Evolutionary conservation across 2,113 vertebrate species (phyloP).

Genomic region (Microcebus murinus): DNA sequence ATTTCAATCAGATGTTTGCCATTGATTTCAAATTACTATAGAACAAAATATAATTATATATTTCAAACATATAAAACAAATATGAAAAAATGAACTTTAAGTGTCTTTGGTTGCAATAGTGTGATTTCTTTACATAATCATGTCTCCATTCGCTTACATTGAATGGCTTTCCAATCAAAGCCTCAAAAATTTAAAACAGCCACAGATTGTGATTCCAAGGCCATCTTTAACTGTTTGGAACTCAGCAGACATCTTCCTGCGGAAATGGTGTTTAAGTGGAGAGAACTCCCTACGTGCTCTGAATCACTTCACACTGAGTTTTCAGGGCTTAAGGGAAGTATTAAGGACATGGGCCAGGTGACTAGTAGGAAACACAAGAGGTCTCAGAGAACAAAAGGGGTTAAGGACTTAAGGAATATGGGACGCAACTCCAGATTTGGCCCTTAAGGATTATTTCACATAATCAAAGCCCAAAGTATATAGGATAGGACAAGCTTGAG

Average conservation of each 20-base stretch:
- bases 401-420: background rate
- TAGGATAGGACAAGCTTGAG: background rate
- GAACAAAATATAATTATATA: background rate
- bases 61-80: background rate
- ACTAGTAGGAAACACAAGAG: background rate
- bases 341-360: background rate
- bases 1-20: background rate
- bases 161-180: background rate
- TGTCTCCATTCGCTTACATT: background rate
- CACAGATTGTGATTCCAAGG: background rate
- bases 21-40: background rate
- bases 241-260: background rate
- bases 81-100: background rate
- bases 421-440: background rate
- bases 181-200: background rate
- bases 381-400: background rate
- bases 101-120: background rate
- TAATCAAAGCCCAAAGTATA: background rate
- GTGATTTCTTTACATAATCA: background rate
- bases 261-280: background rate
- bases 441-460: background rate
- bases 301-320: background rate
- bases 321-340: background rate
- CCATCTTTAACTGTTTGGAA: background rate
- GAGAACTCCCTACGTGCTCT: background rate